A percentile compares a stretch with the other conserved stretches of the same genome.
phyloP scores from a whole-genome alignment of 35 echinoderm and acorn worm species.

The Eucidaris tribuloides region DNA sequence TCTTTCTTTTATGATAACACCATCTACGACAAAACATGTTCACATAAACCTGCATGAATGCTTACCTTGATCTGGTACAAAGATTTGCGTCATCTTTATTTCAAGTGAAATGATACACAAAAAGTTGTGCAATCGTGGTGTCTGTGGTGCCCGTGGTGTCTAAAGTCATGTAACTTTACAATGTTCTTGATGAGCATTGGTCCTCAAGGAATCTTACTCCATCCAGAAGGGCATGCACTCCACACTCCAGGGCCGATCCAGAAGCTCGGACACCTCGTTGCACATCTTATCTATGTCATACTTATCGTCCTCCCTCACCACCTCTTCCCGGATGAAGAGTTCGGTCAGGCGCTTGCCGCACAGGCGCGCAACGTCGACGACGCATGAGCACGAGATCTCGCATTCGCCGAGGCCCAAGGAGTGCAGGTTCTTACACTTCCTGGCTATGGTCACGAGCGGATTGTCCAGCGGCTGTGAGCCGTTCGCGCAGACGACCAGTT shows the following conservation, averaged over 20 bases:
- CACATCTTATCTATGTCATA: constrained; percentile 49
- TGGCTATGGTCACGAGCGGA: constrained; percentile 62
- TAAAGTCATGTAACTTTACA: too few relatives aligned
- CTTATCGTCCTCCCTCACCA: constrained; percentile 58
- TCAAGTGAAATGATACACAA: too few relatives aligned
- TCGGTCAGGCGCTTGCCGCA: constrained; percentile 56
- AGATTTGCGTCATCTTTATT: too few relatives aligned
- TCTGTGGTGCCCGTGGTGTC: too few relatives aligned
- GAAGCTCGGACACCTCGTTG: constrained; percentile 29
- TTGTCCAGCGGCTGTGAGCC: constrained; percentile 55
- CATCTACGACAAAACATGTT: too few relatives aligned
- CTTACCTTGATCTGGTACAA: too few relatives aligned
- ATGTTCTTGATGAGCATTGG: too few relatives aligned
- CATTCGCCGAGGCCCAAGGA: constrained; percentile 84
- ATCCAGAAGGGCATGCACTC: constrained; percentile 76
- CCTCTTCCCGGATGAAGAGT: constrained; percentile 71
- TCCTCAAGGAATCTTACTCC: too few relatives aligned
- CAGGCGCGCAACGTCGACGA: constrained; percentile 53
- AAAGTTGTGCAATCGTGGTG: too few relatives aligned
- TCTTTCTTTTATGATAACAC: too few relatives aligned
- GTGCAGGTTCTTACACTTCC: constrained; percentile 44
- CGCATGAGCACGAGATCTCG: constrained; percentile 53
- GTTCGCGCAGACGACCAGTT: constrained; percentile 77
- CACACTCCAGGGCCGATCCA: constrained; percentile 59
- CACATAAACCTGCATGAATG: too few relatives aligned